Conservation (phyloP, 2,888 invertebrate species). For the Dasysyrphus albostriatus region DNA sequence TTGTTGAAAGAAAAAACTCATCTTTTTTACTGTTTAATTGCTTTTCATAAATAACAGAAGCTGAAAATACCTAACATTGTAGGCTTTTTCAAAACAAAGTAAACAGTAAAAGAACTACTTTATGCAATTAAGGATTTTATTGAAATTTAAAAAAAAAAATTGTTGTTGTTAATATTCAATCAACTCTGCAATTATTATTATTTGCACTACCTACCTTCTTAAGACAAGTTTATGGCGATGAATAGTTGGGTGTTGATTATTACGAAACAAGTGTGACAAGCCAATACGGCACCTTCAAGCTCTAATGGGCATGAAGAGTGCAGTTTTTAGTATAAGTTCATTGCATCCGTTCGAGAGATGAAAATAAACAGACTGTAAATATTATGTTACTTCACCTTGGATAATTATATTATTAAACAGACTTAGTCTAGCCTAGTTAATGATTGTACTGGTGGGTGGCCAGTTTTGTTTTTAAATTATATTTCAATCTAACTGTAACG, state of each 20-base stretch:
- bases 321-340: constrained; percentile 21
- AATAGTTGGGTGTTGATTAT: constrained; percentile 9
- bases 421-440: constrained; percentile 24
- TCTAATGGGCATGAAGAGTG: constrained; percentile 26
- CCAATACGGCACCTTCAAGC: constrained; percentile 29
- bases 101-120: neutral
- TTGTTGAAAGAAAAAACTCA: constrained; percentile 1
- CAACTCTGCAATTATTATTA: neutral
- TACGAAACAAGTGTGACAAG: constrained; percentile 13
- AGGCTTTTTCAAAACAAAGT: neutral
- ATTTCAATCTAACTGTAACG: neutral
- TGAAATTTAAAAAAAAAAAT: neutral
- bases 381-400: constrained; percentile 36
- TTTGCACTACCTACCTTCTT: neutral
- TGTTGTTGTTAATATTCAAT: constrained; percentile 15
- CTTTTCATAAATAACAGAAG: neutral
- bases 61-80: neutral
- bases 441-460: constrained; percentile 6
- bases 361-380: constrained; percentile 24
- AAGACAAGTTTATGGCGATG: neutral
- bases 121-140: neutral
- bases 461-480: neutral
- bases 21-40: constrained; percentile 9
- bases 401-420: neutral
- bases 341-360: constrained; percentile 21